phyloP scores from a whole-genome alignment of 1,140 invertebrate species.

The Drepana arcuata region DNA sequence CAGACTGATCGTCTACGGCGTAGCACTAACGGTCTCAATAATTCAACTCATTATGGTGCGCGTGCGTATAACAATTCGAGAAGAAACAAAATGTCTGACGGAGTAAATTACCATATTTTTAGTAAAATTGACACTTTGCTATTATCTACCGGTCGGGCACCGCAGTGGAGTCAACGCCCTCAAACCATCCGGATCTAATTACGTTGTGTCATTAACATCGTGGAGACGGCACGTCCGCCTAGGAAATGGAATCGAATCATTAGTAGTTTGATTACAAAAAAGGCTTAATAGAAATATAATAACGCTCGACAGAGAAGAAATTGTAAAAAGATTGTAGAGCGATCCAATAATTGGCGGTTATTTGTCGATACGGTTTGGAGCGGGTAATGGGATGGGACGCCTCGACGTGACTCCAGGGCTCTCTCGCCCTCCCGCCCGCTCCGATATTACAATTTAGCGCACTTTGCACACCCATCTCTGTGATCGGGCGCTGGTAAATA shows the following conservation, averaged over 20 bases:
- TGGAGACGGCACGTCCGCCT: conserved; percentile 64
- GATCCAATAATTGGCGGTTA: conserved; percentile 69
- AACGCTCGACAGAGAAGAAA: conserved; percentile 62
- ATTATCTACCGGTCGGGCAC: conserved; percentile 46
- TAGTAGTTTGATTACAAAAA: conserved; percentile 72
- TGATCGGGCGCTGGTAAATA: too few relatives aligned
- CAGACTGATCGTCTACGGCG: too few relatives aligned
- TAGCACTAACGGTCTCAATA: conserved; percentile 6
- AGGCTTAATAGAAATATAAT: conserved; percentile 72
- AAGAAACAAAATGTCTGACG: conserved; percentile 25
- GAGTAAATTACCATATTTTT: conserved; percentile 59
- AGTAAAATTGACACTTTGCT: conserved; percentile 60
- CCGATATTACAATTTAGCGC: conserved; percentile 34
- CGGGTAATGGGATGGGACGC: conserved; percentile 58
- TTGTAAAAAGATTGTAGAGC: conserved; percentile 72
- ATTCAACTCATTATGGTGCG: conserved; percentile 9
- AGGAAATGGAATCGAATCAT: conserved; percentile 71
- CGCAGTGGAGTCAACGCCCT: conserved; percentile 48
- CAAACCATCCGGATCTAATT: conserved; percentile 70
- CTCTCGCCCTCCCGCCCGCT: conserved; percentile 14
- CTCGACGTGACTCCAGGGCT: conserved; percentile 49
- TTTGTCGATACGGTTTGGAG: conserved; percentile 68
- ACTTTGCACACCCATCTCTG: conserved; percentile 28
- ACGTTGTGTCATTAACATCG: conserved; percentile 65
- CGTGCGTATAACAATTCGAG: conserved; percentile 10